phyloP scores from a whole-genome alignment of 2,797 vertebrate species.

The Bovichtus variegatus region DNA sequence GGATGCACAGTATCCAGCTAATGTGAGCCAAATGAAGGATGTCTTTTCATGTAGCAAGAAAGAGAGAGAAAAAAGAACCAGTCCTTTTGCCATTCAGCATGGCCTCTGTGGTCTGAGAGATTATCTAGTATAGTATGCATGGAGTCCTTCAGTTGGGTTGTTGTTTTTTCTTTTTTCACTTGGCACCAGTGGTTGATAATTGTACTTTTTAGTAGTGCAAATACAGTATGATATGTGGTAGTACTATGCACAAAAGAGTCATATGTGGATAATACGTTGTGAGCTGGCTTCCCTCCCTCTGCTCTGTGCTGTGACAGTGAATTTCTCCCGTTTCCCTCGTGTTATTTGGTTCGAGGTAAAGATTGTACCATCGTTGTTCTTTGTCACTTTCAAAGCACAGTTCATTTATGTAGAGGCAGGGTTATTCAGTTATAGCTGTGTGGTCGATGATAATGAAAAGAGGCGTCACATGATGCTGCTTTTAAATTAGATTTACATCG shows the following conservation, averaged over 20 bases:
- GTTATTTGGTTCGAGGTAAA: conserved; percentile 41
- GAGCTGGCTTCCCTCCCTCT: conserved; percentile 27
- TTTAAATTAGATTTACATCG: conserved; percentile 31
- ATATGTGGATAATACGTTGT: conserved; percentile 39
- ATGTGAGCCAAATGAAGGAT: conserved; percentile 84
- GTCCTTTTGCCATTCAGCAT: conserved; percentile 64
- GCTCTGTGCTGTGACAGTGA: conserved; percentile 37
- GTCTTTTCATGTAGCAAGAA: conserved; percentile 80
- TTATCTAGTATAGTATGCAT: conserved; percentile 65
- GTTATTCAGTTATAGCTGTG: conserved; percentile 13
- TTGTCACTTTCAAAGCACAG: conserved; percentile 53
- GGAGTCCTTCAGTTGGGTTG: conserved; percentile 68
- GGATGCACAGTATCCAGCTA: conserved; percentile 70
- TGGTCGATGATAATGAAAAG: conserved; percentile 23
- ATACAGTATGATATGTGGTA: conserved; percentile 52
- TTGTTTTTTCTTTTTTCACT: conserved; percentile 39
- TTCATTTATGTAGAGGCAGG: conserved; percentile 26
- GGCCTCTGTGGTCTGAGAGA: conserved; percentile 72
- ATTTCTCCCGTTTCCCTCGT: conserved; percentile 26
- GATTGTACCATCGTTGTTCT: conserved; percentile 38
- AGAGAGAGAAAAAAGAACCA: conserved; percentile 43
- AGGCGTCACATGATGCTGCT: conserved; percentile 26
- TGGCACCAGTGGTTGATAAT: conserved; percentile 53
- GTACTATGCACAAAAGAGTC: conserved; percentile 62
- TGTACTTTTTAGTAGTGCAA: conserved; percentile 62